Evolutionary conservation across 2,113 vertebrate genomes (phyloP).

Genomic region (Electrona antarctica): DNA sequence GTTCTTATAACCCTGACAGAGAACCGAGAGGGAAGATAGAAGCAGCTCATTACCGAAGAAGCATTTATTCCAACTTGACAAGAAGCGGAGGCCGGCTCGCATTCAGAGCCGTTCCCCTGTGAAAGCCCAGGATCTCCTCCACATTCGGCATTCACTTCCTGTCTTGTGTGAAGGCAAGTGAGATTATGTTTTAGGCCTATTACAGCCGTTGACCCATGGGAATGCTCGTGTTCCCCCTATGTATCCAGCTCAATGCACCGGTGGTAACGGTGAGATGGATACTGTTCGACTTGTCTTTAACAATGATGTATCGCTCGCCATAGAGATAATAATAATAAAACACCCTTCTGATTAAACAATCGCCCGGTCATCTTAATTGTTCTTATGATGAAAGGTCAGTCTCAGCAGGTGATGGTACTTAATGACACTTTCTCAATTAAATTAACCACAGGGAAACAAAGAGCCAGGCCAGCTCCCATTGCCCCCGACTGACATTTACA

Average conservation of each 20-base stretch:
- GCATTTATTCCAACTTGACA: constrained; percentile 31
- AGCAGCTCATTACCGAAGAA: constrained; percentile 26
- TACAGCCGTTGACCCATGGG: not conserved
- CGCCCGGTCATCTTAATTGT: constrained; percentile 61
- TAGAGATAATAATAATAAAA: constrained; percentile 62
- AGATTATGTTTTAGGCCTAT: constrained; percentile 1
- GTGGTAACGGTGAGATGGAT: not conserved
- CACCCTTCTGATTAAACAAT: constrained; percentile 52
- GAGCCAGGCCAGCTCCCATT: constrained; percentile 19
- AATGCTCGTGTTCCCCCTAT: constrained; percentile 17
- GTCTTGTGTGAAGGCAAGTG: not conserved
- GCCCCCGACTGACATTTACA: constrained; percentile 45
- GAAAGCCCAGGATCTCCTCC: constrained; percentile 17
- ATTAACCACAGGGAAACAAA: constrained; percentile 57
- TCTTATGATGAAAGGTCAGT: constrained; percentile 65
- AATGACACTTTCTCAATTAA: constrained; percentile 64
- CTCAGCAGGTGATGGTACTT: constrained; percentile 38
- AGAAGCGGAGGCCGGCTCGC: constrained; percentile 25
- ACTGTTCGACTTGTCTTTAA: constrained; percentile 23
- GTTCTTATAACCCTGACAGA: not conserved
- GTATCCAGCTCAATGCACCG: not conserved
- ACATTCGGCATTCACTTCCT: constrained; percentile 20
- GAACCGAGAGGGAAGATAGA: constrained; percentile 19
- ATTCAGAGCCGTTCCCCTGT: constrained; percentile 6
- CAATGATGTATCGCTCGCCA: constrained; percentile 47